A percentile compares a stretch with the other conserved stretches of the same genome.
Conservation (phyloP, 1,140 invertebrate genomes). For the Pseudomyrmex cubaensis region DNA sequence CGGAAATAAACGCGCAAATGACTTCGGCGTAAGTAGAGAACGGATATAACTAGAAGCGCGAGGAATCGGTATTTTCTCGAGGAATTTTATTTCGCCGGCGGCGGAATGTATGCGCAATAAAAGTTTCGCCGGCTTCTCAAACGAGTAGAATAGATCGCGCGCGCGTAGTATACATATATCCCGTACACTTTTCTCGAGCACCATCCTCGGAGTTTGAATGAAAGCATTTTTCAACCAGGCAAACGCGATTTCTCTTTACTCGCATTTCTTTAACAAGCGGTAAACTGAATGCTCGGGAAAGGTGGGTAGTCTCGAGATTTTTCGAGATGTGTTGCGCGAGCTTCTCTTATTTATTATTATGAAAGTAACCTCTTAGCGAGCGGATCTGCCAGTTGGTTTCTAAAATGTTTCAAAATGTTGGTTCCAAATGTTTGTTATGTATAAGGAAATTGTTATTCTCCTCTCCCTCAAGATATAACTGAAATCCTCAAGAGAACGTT, state of each 20-base stretch:
- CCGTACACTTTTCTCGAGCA: constrained; percentile 9
- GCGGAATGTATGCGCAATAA: constrained; percentile 25
- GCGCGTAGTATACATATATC: not conserved
- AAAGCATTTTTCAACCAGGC: constrained; percentile 28
- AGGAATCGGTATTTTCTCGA: not conserved
- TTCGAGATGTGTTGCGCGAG: not conserved
- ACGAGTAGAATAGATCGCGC: constrained; percentile 4
- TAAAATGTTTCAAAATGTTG: too few species aligned
- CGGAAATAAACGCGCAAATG: not conserved
- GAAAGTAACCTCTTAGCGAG: not conserved
- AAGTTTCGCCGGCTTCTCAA: constrained; percentile 20
- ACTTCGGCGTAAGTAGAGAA: not conserved
- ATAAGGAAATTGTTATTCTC: too few species aligned
- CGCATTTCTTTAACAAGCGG: not conserved
- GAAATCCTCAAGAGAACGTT: not conserved
- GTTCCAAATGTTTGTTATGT: too few species aligned
- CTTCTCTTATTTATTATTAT: not conserved
- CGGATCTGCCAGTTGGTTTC: too few species aligned
- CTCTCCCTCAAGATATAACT: not conserved
- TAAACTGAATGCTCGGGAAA: not conserved
- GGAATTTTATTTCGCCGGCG: constrained; percentile 27
- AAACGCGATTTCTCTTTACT: constrained; percentile 9
- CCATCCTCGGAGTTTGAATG: not conserved
- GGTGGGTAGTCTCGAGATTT: not conserved
- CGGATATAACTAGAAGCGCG: not conserved